phyloP scores from a whole-genome alignment of 2,888 invertebrate genomes.

The Conchocele bisecta region DNA sequence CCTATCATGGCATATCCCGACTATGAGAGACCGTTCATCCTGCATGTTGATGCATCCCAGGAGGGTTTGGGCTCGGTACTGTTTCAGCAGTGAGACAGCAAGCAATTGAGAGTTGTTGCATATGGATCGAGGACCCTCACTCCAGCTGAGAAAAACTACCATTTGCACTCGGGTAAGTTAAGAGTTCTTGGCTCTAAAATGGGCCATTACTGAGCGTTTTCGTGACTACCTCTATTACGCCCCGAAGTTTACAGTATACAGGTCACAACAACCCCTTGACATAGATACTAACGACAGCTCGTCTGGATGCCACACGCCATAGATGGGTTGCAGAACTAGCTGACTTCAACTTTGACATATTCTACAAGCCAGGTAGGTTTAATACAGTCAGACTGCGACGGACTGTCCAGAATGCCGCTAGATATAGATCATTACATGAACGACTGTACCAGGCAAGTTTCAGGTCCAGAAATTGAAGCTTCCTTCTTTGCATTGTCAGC shows the following conservation, averaged over 20 bases:
- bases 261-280: constrained; percentile 33
- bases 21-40: constrained; percentile 28
- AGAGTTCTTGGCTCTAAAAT: constrained; percentile 44
- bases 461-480: too few species aligned
- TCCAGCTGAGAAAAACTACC: constrained; percentile 58
- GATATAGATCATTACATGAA: too few species aligned
- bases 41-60: constrained; percentile 29
- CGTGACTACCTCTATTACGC: constrained; percentile 47
- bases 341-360: constrained; percentile 22
- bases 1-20: constrained; percentile 36
- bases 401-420: constrained; percentile 23
- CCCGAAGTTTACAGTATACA: constrained; percentile 34
- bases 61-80: constrained; percentile 59
- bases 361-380: constrained; percentile 30
- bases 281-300: constrained; percentile 30
- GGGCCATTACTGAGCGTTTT: constrained; percentile 41
- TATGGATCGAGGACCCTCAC: constrained; percentile 56
- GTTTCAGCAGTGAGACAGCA: constrained; percentile 26
- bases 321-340: constrained; percentile 30
- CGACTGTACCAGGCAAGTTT: too few species aligned
- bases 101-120: constrained; percentile 47
- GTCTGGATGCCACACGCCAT: constrained; percentile 24
- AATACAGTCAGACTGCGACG: constrained; percentile 18
- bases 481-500: too few species aligned
- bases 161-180: constrained; percentile 48